These are phyloP conservation scores for Acanthiza pusilla DNA, from an alignment of 2,797 vertebrate species.

Conservation along the genomic window DNA sequence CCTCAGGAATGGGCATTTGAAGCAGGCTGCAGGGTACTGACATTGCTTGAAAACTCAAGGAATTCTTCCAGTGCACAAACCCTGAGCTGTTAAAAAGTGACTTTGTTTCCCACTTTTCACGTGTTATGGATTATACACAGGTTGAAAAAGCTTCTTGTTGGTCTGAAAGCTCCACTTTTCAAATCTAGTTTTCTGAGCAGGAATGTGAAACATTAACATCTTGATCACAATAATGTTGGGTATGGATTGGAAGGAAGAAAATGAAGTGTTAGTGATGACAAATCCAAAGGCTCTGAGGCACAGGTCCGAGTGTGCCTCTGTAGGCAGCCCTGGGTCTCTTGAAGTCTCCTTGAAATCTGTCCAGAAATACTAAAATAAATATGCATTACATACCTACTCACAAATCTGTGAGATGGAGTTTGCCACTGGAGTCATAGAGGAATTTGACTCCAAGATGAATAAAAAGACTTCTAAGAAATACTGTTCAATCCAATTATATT, in stretches of 20 bases:
- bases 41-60: neutral
- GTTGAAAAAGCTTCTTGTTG: neutral
- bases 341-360: neutral
- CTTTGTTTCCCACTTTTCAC: neutral
- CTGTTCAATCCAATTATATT: neutral
- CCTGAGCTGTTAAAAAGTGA: neutral
- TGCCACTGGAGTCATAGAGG: neutral
- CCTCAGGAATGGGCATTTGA: neutral
- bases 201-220: neutral
- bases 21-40: neutral
- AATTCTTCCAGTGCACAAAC: neutral
- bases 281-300: neutral
- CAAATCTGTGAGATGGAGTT: neutral
- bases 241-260: neutral
- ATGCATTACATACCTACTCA: neutral
- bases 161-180: neutral
- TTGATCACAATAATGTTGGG: neutral
- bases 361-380: neutral
- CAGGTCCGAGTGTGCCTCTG: neutral
- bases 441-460: neutral
- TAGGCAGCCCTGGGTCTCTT: neutral
- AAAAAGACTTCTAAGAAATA: neutral
- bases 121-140: neutral
- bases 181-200: neutral
- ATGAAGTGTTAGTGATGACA: neutral